Percentiles rank a stretch among this genome's conserved stretches.
phyloP scores from a whole-genome alignment of 2,113 vertebrate species.

The Aspiorhynchus laticeps region DNA sequence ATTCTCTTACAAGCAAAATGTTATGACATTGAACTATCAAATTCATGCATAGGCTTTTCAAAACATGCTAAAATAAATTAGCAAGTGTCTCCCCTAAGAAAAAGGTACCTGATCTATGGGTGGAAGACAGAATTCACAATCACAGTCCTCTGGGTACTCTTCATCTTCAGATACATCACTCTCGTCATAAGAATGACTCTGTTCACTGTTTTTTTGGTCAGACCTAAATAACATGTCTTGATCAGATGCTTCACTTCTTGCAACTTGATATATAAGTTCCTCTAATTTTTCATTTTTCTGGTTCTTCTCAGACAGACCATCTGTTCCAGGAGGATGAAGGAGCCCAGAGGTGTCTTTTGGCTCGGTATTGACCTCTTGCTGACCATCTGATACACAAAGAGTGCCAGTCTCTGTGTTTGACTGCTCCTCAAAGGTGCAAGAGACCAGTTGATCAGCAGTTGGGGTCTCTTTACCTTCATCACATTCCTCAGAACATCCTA shows the following conservation, averaged over 20 bases:
- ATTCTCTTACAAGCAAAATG: not conserved
- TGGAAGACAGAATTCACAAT: slow-evolving; percentile 75
- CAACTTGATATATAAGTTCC: slow-evolving; percentile 44
- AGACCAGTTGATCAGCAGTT: slow-evolving; percentile 4
- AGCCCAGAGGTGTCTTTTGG: not conserved
- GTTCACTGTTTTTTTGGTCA: slow-evolving; percentile 40
- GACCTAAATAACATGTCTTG: slow-evolving; percentile 23
- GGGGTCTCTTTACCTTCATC: slow-evolving; percentile 50
- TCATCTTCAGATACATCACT: slow-evolving; percentile 68
- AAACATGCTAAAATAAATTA: slow-evolving; percentile 5
- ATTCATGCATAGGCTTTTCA: slow-evolving; percentile 12
- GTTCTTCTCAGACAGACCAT: not conserved
- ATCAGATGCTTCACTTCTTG: slow-evolving; percentile 33
- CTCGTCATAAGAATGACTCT: slow-evolving; percentile 66
- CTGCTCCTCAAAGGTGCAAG: slow-evolving; percentile 21
- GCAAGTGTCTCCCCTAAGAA: not conserved
- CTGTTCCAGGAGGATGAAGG: not conserved
- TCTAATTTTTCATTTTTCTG: slow-evolving; percentile 5
- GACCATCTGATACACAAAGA: not conserved
- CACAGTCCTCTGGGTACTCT: slow-evolving; percentile 64
- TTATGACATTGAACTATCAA: not conserved
- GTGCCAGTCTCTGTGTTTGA: slow-evolving; percentile 1
- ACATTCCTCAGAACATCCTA: slow-evolving; percentile 64
- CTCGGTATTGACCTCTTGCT: not conserved
- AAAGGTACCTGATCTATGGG: slow-evolving; percentile 68